Evolutionary conservation across 2,113 vertebrate species (phyloP).

Genomic region (human): DNA sequence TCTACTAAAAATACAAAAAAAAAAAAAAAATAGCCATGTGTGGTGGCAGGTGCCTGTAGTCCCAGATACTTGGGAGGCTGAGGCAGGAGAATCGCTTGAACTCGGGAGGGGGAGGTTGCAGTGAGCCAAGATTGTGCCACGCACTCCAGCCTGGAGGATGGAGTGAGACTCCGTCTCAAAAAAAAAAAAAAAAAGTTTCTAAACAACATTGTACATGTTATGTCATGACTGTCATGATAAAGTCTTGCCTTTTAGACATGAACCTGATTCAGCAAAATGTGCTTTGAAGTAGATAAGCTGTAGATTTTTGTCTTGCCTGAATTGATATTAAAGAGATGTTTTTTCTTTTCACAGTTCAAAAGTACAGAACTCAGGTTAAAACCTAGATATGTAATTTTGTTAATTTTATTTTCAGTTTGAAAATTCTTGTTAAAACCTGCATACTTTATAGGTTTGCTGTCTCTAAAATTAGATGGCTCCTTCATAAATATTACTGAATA

Average conservation of each 20-base stretch:
- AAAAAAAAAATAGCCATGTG: no score
- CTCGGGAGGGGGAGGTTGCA: no score
- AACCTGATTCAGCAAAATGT: conserved; percentile 1
- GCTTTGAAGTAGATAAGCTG: not conserved
- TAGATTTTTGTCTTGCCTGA: not conserved
- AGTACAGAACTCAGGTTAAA: not conserved
- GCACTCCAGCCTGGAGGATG: no score
- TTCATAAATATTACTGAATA: conserved; percentile 16
- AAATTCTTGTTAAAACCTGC: not conserved
- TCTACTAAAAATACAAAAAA: no score
- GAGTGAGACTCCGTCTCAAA: no score
- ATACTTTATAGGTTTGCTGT: not conserved
- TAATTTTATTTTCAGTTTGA: not conserved
- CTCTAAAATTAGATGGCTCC: not conserved
- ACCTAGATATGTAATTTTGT: not conserved
- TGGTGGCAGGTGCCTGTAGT: no score
- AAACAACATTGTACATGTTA: not conserved
- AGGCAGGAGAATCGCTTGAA: no score
- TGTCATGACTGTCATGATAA: not conserved
- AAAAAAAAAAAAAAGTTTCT: not conserved
- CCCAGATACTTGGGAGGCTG: no score
- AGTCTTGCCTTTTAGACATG: not conserved
- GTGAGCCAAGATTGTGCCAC: no score
- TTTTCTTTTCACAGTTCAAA: not conserved
- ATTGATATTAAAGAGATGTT: not conserved